Evolutionary conservation across 2,113 vertebrate species (phyloP).

Genomic region (Sitta europaea): DNA sequence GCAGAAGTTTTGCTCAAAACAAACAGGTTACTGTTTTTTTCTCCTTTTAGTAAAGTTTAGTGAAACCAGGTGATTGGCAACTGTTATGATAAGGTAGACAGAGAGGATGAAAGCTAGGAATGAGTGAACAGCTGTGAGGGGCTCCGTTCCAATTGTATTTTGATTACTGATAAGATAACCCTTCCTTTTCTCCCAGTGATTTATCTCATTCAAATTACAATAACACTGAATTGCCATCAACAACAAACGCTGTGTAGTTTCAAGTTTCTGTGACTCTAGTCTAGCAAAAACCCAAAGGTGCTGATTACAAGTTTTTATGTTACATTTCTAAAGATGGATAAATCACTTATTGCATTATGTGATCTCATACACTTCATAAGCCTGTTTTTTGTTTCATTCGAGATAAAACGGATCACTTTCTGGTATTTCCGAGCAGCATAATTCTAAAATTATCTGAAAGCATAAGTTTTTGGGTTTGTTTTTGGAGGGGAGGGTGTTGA

Average conservation of each 20-base stretch:
- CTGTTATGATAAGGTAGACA: slow-evolving; percentile 38
- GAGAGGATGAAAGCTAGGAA: slow-evolving; percentile 41
- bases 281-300: background rate
- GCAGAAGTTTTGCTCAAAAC: background rate
- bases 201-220: slow-evolving; percentile 50
- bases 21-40: background rate
- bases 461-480: background rate
- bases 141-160: slow-evolving; percentile 42
- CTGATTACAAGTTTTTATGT: background rate
- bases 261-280: background rate
- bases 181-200: slow-evolving; percentile 18
- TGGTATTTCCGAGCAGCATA: background rate
- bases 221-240: slow-evolving; percentile 51
- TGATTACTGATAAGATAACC: slow-evolving; percentile 65
- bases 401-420: background rate
- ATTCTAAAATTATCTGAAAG: background rate
- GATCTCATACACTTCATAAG: background rate
- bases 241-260: slow-evolving; percentile 37
- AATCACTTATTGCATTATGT: background rate
- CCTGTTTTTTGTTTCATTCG: background rate
- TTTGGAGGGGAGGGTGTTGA: background rate
- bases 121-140: slow-evolving; percentile 61
- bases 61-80: slow-evolving; percentile 41
- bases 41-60: background rate
- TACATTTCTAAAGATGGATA: slow-evolving; percentile 22